phyloP scores from a whole-genome alignment of 2,113 vertebrate species.

The Hystrix brachyura region DNA sequence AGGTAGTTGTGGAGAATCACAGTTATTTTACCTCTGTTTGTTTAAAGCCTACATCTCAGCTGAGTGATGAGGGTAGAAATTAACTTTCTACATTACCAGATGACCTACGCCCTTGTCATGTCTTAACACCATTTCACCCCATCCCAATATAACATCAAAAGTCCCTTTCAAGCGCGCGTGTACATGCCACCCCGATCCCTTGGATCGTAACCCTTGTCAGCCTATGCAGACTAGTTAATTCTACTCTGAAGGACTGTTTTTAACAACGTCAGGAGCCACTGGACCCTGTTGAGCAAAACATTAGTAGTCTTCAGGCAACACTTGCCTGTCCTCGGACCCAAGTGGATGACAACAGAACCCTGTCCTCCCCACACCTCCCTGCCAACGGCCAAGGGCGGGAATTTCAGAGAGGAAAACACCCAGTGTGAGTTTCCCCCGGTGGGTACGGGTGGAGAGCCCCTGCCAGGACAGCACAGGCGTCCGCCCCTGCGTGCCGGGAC shows the following conservation, averaged over 20 bases:
- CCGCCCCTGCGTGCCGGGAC: background rate
- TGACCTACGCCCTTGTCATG: background rate
- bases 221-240: background rate
- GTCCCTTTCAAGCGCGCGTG: background rate
- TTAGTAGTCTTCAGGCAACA: background rate
- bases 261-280: background rate
- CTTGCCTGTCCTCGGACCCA: background rate
- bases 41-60: background rate
- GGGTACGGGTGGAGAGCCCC: background rate
- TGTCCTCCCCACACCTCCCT: background rate
- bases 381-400: background rate
- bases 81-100: background rate
- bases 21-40: background rate
- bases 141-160: background rate
- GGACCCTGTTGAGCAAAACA: background rate
- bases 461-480: background rate
- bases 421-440: background rate
- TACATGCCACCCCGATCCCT: background rate
- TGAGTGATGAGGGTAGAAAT: background rate
- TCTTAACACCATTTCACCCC: background rate
- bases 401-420: background rate
- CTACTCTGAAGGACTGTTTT: background rate
- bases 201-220: background rate
- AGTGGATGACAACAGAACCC: background rate
- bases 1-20: background rate